A percentile compares a stretch with the other conserved stretches of the same genome.
Conservation (phyloP, 1,140 invertebrate species). For the Pseudomyrmex sp. region DNA sequence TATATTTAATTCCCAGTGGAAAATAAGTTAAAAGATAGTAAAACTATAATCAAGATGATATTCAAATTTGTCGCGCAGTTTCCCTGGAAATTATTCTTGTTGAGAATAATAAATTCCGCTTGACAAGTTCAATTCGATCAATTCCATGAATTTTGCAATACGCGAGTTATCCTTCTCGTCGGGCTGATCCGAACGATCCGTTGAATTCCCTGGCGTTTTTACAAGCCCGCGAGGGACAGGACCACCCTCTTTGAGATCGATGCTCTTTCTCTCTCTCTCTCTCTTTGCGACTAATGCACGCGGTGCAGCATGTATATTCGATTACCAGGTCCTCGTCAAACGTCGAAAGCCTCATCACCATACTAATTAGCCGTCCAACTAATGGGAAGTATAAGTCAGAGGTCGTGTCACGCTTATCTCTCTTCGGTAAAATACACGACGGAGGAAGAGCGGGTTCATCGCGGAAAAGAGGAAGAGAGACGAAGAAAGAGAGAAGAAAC, state of each 20-base stretch:
- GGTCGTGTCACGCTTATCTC: conserved; percentile 77
- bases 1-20: too few species aligned
- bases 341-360: conserved; percentile 78
- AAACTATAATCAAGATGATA: too few species aligned
- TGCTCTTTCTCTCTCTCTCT: conserved; percentile 33
- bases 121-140: conserved; percentile 10
- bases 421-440: conserved; percentile 60
- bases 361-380: conserved; percentile 76
- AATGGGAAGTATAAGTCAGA: conserved; percentile 79
- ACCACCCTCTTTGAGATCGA: conserved; percentile 53
- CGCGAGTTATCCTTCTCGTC: conserved; percentile 7
- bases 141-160: conserved; percentile 17
- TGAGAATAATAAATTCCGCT: not conserved
- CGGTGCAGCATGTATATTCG: conserved; percentile 71
- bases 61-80: too few species aligned
- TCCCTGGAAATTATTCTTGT: conserved; percentile 3
- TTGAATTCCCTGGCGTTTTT: conserved; percentile 45
- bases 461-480: not conserved
- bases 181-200: conserved; percentile 4
- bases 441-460: conserved; percentile 34
- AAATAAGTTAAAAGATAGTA: not conserved
- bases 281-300: conserved; percentile 42
- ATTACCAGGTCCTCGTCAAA: conserved; percentile 77
- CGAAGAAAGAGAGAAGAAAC: not conserved
- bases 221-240: conserved; percentile 35